Conservation (phyloP, 2,113 vertebrate species). For the Zapornia atra region DNA sequence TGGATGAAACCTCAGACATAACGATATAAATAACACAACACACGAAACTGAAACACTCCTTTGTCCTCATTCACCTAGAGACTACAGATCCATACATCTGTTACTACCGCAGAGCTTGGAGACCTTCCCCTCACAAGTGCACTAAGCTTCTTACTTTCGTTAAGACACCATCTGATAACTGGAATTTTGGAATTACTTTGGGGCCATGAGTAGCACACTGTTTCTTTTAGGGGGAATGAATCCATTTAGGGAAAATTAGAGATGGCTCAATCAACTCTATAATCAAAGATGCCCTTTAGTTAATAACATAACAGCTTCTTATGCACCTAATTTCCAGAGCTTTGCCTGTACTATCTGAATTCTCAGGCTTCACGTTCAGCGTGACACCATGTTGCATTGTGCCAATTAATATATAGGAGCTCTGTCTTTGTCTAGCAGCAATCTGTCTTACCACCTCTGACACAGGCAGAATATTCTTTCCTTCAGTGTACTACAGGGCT, state of each 20-base stretch:
- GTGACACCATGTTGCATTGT: neutral
- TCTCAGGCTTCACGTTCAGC: neutral
- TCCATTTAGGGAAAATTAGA: conserved; percentile 17
- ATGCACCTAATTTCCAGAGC: neutral
- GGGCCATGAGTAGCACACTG: neutral
- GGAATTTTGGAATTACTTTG: conserved; percentile 27
- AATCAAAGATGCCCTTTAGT: conserved; percentile 14
- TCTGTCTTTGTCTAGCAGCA: neutral
- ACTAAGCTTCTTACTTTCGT: conserved; percentile 45
- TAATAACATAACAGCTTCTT: conserved; percentile 9
- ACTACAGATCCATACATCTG: neutral
- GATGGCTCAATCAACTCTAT: conserved; percentile 24
- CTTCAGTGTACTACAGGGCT: neutral
- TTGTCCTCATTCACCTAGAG: conserved; percentile 29
- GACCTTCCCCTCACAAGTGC: neutral
- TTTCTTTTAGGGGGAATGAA: neutral
- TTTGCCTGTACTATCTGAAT: neutral
- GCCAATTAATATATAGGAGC: neutral
- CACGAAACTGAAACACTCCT: neutral
- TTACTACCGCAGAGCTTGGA: neutral
- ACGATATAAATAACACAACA: neutral
- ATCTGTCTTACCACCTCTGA: neutral
- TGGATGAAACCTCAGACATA: neutral
- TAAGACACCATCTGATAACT: conserved; percentile 33
- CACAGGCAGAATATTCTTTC: neutral